Percentiles rank a stretch among this genome's conserved stretches.
These are phyloP conservation scores for Taxidea taxus DNA, from an alignment of 2,113 vertebrate genomes.

Conservation along the genomic window DNA sequence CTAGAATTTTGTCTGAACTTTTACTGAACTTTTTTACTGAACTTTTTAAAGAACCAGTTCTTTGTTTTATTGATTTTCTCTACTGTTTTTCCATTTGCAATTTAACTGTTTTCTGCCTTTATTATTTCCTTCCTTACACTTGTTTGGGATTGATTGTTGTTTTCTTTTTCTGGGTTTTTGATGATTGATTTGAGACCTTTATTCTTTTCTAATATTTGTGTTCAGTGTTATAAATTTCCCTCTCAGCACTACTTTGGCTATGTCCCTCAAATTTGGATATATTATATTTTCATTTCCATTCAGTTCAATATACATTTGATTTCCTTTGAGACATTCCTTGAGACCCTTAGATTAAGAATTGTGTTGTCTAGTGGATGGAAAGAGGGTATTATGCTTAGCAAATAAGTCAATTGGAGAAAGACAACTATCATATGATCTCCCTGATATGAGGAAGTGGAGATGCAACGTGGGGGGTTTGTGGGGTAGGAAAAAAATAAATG, in stretches of 20 bases:
- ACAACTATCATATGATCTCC: too few relatives aligned
- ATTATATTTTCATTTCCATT: not conserved
- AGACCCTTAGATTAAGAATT: not conserved
- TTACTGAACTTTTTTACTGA: not conserved
- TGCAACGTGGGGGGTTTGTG: too few relatives aligned
- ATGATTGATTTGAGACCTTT: not conserved
- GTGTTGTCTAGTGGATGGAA: not conserved
- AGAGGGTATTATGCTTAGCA: too few relatives aligned
- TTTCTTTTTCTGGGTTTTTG: not conserved
- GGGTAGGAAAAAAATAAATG: too few relatives aligned
- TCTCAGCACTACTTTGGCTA: not conserved
- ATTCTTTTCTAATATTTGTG: not conserved
- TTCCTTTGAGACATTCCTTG: not conserved
- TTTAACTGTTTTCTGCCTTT: not conserved
- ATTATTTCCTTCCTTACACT: not conserved
- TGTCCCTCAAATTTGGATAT: not conserved
- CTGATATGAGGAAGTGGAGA: too few relatives aligned
- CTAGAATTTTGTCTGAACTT: not conserved
- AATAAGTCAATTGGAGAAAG: too few relatives aligned
- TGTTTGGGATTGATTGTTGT: not conserved
- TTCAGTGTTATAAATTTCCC: not conserved
- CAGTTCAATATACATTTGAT: not conserved
- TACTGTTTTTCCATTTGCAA: not conserved
- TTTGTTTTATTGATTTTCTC: not conserved
- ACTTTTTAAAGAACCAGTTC: not conserved